Evolutionary conservation across 2,113 vertebrate genomes (phyloP), one percentile per base, ranked within the genome.

Genomic region (Zootoca vivipara): DNA sequence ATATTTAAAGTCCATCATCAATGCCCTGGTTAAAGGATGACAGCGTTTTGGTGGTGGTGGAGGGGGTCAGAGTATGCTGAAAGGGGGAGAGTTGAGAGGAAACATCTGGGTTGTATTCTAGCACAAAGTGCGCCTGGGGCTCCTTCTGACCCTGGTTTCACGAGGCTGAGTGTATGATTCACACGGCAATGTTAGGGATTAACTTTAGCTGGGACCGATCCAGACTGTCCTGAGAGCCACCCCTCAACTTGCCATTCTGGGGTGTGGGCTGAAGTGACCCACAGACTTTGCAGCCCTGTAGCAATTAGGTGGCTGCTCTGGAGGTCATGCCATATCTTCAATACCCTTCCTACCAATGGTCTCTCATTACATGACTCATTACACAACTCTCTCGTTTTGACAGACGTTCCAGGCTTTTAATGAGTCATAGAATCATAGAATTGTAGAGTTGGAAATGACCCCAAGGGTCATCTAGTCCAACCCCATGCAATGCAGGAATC

Each of bases 11-110:
- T 2, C n/a, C 7, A 10, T 20, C 10, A 3, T 26, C 10, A 5
- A 5, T 35, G 67, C 46, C 70, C 56, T n/a, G 69, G 78, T 89
- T 89, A 89, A 86, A 82, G 24, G n/a, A 40, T 86, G 26, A 89
- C 78, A 7, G 16, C 9, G 4, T 8, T 12, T 13, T 30, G 35
- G 62, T 62, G 58, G 18, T 15, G 58, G 58, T 62, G 46, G 46
- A 52, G 46, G 46, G 46, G 42, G n/a, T 3, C 20, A 52, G 52
- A 38, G 52, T 52, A 33, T 58, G 13, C 26, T n/a, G 42, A n/a
- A 38, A 67, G 22, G 22, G 28, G 16, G 33, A 33, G 13, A 2
- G 20, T 18, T 5, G 64, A 6, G 20, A 8, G 78, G 13, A 22
- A 56, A 62, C 2, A 3, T 20, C 7, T 1, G 30, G 6, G 12